Percentiles rank a stretch among this genome's conserved stretches.
Conservation (phyloP, 2,888 invertebrate species). For the Pheosia tremula region DNA sequence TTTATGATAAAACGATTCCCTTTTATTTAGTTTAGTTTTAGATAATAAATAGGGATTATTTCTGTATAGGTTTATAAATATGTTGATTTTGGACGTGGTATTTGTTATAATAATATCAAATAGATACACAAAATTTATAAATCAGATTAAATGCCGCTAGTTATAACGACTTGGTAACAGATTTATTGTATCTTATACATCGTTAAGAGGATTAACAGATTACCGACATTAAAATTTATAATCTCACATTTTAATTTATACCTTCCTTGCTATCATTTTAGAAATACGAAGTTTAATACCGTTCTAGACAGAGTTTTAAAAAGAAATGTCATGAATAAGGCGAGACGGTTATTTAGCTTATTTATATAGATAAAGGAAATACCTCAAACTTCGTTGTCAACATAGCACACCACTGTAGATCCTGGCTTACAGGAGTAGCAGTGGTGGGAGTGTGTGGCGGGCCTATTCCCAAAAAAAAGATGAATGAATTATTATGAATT, state of each 20-base stretch:
- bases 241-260: slow-evolving; percentile 24
- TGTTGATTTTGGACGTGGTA: slow-evolving; percentile 29
- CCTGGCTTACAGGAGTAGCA: too few species aligned
- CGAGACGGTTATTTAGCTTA: too few species aligned
- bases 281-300: slow-evolving; percentile 12
- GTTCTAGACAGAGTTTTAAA: not conserved
- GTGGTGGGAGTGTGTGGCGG: too few species aligned
- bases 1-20: slow-evolving; percentile 34
- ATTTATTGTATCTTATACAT: slow-evolving; percentile 29
- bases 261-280: slow-evolving; percentile 12
- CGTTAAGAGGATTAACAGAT: slow-evolving; percentile 35
- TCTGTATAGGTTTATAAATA: slow-evolving; percentile 26
- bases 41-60: slow-evolving; percentile 36
- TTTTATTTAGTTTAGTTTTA: slow-evolving; percentile 38
- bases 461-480: too few species aligned
- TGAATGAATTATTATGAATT: slow-evolving; percentile 6
- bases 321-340: too few species aligned
- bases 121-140: slow-evolving; percentile 25
- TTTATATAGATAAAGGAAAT: too few species aligned
- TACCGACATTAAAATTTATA: slow-evolving; percentile 25
- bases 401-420: too few species aligned
- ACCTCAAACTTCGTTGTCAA: too few species aligned
- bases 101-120: slow-evolving; percentile 28
- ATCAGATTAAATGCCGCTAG: slow-evolving; percentile 21
- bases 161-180: slow-evolving; percentile 20